Base-by-base conservation (phyloP, 2,113 vertebrate genomes). In the Todiramphus saurophagus region DNA sequence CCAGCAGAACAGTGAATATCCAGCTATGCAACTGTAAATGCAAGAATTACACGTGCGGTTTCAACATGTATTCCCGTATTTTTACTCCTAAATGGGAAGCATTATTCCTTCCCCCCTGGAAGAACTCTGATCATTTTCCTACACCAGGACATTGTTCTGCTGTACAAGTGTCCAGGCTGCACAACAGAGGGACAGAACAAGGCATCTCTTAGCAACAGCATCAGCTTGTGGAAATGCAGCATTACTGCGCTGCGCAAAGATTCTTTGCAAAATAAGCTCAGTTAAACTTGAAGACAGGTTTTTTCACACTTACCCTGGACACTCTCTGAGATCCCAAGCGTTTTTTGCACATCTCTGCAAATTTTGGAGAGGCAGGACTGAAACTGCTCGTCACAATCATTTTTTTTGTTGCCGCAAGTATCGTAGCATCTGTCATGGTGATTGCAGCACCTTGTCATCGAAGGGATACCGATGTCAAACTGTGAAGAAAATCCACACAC, bases 401-500 rank as follows among this genome's bases (percentile, higher is more conserved):
- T 98, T 95, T 99, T 99, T 96, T 98, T 97, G 11, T 93, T 97
- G 18, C 99, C 99, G 28, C 99, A 99, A 39, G 99, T 99, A 93
- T 99, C 99, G 0, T 99, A 99, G 97, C 99, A 99, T 88, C 98
- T 97, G 95, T 99, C 99, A 0, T 99, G 99, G 27, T 98, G 98
- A 97, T 99, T 99, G 96, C 99, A 99, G 96, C 99, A 99, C 97
- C 97, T 99, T 8, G 99, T 99, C 98, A 99, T 99, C 16, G 99
- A 99, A 5, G 99, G 99, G 96, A 99, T 99, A n/a, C 99, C 99
- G 0, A 99, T 97, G 96, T 99, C 99, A 92, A 99, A 99, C 99
- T 99, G 98, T 18, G 41, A 95, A 92, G 66, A 27, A 83, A 82
- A 62, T 27, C 9, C 8, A 13, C 21, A 43, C 9, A 10, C 30